Percentiles rank a stretch among this genome's conserved stretches.
These are phyloP conservation scores for Sanderia malayensis DNA, from an alignment of 30 jellyfish, hydroid and myxozoan genomes.

Conservation along the genomic window DNA sequence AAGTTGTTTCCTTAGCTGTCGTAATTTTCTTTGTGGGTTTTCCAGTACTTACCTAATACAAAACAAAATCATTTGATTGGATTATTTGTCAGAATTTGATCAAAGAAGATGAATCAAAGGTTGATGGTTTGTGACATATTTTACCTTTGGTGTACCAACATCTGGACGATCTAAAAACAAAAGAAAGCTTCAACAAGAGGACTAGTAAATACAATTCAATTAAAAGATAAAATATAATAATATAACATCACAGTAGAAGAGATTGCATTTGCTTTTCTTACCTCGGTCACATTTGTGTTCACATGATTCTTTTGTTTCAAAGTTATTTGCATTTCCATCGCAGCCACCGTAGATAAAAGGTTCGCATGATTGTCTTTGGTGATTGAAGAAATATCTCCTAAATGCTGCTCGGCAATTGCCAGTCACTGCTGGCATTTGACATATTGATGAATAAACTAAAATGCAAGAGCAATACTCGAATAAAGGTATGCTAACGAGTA, in stretches of 20 bases:
- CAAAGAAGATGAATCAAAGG: no score
- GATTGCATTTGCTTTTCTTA: no score
- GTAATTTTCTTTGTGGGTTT: slow-evolving; percentile 22
- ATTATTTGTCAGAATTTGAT: no score
- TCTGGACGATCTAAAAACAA: background rate
- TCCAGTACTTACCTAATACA: slow-evolving; percentile 11
- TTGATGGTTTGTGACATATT: no score
- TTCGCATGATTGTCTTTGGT: slow-evolving; percentile 63
- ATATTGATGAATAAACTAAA: slow-evolving; percentile 57
- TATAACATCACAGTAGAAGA: background rate
- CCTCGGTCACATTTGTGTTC: slow-evolving; percentile 17
- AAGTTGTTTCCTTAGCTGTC: slow-evolving; percentile 5
- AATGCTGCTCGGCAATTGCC: slow-evolving; percentile 59
- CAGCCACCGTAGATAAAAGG: slow-evolving; percentile 74
- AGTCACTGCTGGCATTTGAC: slow-evolving; percentile 85
- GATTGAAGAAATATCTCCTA: slow-evolving; percentile 64
- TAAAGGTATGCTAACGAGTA: no score
- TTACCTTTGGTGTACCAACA: background rate
- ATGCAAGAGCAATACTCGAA: no score
- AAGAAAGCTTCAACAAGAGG: background rate
- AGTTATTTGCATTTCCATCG: slow-evolving; percentile 78
- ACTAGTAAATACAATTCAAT: background rate
- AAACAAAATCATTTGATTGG: background rate
- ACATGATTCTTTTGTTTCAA: slow-evolving; percentile 42
- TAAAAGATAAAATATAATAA: background rate